Evolutionary conservation across 1,140 invertebrate genomes (phyloP).

Genomic region (Pseudachorutes palmiensis): DNA sequence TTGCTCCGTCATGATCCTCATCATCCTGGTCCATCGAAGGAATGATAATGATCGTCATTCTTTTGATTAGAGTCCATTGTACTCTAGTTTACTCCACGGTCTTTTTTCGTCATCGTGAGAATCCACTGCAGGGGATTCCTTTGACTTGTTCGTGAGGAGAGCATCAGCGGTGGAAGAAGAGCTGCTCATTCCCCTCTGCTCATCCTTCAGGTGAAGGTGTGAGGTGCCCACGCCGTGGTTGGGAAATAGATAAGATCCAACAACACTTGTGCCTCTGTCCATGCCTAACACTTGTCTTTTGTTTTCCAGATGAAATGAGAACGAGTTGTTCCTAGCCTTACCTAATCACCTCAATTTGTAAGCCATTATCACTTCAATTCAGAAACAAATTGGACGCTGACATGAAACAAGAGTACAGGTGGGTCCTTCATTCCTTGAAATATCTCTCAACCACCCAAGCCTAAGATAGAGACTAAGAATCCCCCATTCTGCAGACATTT

Average conservation of each 20-base stretch:
- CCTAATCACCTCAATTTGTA: slow-evolving; percentile 12
- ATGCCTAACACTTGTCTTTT: neutral
- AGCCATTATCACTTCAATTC: slow-evolving; percentile 8
- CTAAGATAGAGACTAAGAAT: too few species aligned
- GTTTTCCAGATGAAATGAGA: too few species aligned
- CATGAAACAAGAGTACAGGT: neutral
- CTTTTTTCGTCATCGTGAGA: neutral
- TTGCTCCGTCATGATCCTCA: slow-evolving; percentile 4
- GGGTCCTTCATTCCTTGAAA: neutral
- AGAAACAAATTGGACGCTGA: slow-evolving; percentile 2
- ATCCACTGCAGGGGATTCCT: neutral
- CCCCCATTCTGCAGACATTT: too few species aligned
- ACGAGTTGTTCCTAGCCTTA: too few species aligned
- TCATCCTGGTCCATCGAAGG: neutral
- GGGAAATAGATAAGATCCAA: neutral
- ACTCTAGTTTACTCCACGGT: neutral
- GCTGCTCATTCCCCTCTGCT: neutral
- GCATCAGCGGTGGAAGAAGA: neutral
- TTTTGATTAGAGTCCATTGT: slow-evolving; percentile 3
- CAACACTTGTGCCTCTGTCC: neutral
- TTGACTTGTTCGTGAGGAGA: too few species aligned
- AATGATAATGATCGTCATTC: slow-evolving; percentile 13
- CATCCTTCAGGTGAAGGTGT: slow-evolving; percentile 10
- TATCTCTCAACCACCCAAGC: too few species aligned
- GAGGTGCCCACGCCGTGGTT: neutral